These are phyloP conservation scores for Harpalus rufipes DNA, from an alignment of 2,888 invertebrate species.

Conservation along the genomic window DNA sequence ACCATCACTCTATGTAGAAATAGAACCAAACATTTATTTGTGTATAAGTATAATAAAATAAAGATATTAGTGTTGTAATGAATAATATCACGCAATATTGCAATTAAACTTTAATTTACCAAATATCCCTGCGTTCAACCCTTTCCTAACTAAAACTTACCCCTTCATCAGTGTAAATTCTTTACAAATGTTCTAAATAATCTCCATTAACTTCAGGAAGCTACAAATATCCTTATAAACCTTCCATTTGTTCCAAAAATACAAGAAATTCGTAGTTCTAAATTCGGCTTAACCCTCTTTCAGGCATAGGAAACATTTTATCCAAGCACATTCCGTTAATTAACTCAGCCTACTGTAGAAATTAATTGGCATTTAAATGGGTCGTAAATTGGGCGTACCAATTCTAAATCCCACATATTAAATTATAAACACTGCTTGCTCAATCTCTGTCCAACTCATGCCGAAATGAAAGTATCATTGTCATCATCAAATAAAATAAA, in stretches of 20 bases:
- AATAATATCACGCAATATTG: background rate
- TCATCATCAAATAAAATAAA: no score
- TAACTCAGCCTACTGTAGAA: conserved; percentile 28
- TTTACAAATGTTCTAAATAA: conserved; percentile 22
- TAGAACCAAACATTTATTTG: background rate
- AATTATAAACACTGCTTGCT: conserved; percentile 32
- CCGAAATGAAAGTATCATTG: background rate
- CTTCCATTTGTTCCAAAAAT: conserved; percentile 17
- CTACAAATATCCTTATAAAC: conserved; percentile 19
- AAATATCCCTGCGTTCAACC: background rate
- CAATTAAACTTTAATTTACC: conserved; percentile 8
- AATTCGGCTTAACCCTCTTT: conserved; percentile 35
- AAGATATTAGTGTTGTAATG: background rate
- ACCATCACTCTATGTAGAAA: no score
- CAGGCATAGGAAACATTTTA: conserved; percentile 36
- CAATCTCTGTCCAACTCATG: conserved; percentile 12
- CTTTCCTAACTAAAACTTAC: background rate
- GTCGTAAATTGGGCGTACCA: conserved; percentile 32
- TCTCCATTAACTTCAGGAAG: conserved; percentile 30
- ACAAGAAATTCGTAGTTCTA: conserved; percentile 7
- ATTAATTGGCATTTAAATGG: conserved; percentile 56
- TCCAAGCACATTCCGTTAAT: conserved; percentile 41
- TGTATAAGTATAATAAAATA: background rate
- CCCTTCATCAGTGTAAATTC: background rate
- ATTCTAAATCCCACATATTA: conserved; percentile 46